Conservation (phyloP, 2,113 vertebrate genomes). For the Numida meleagris region DNA sequence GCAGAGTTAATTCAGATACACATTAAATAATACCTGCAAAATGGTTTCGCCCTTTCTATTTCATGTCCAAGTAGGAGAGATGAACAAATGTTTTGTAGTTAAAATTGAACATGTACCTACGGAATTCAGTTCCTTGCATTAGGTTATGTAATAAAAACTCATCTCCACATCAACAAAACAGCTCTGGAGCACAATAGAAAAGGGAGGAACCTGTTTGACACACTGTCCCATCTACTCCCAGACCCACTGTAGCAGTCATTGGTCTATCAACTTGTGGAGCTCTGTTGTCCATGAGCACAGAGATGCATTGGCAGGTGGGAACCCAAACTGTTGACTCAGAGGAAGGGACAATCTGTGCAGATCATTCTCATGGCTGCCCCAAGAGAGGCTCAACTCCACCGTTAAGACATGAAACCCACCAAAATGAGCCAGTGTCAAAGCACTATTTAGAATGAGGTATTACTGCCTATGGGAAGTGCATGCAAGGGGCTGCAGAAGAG, state of each 20-base stretch:
- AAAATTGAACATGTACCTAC: not conserved
- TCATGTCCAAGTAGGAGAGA: not conserved
- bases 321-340: not conserved
- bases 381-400: not conserved
- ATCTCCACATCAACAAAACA: not conserved
- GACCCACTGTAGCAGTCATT: not conserved
- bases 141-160: not conserved
- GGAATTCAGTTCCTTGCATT: not conserved
- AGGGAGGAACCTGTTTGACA: not conserved
- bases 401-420: accelerated
- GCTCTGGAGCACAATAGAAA: not conserved
- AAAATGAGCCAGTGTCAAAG: not conserved
- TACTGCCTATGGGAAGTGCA: not conserved
- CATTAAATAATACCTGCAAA: not conserved
- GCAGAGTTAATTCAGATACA: not conserved
- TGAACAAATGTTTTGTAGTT: not conserved
- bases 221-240: not conserved
- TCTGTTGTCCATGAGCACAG: not conserved
- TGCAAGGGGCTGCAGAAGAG: not conserved
- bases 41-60: not conserved
- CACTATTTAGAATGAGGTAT: not conserved
- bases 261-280: not conserved
- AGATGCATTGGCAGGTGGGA: not conserved
- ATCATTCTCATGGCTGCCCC: not conserved
- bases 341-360: no score